A percentile compares a stretch with the other conserved stretches of the same genome.
phyloP scores from a whole-genome alignment of 2,888 invertebrate genomes.

The Lymantria dispar region DNA sequence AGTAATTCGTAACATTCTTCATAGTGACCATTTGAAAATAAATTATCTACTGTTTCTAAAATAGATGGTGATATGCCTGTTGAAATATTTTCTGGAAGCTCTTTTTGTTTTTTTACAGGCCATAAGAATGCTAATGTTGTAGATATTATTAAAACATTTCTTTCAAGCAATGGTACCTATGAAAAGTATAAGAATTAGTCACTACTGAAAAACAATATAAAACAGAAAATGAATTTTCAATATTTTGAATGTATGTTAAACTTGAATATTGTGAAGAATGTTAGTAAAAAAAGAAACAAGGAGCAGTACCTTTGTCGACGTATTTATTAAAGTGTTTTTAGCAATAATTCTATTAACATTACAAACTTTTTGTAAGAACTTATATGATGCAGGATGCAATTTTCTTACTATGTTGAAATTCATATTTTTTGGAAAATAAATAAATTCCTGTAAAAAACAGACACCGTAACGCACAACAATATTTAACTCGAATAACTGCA shows the following conservation, averaged over 20 bases:
- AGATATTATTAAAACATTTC: conserved; percentile 19
- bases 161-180: background rate
- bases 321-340: conserved; percentile 4
- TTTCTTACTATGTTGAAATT: conserved; percentile 1
- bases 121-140: conserved; percentile 57
- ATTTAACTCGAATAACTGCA: no score
- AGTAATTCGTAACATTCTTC: conserved; percentile 85
- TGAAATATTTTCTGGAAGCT: conserved; percentile 15
- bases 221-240: no score
- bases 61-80: conserved; percentile 49
- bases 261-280: no score
- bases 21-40: conserved; percentile 85
- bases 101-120: conserved; percentile 50
- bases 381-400: conserved; percentile 18
- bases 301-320: conserved; percentile 9
- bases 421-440: no score
- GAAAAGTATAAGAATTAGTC: background rate
- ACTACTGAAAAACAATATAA: background rate
- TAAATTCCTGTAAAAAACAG: no score
- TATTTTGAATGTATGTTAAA: no score
- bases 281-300: no score
- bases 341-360: conserved; percentile 6
- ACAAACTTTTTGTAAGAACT: conserved; percentile 12
- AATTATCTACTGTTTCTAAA: conserved; percentile 84
- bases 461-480: no score